phyloP scores from a whole-genome alignment of 2,888 invertebrate species.

The Rhamnusium bicolor region DNA sequence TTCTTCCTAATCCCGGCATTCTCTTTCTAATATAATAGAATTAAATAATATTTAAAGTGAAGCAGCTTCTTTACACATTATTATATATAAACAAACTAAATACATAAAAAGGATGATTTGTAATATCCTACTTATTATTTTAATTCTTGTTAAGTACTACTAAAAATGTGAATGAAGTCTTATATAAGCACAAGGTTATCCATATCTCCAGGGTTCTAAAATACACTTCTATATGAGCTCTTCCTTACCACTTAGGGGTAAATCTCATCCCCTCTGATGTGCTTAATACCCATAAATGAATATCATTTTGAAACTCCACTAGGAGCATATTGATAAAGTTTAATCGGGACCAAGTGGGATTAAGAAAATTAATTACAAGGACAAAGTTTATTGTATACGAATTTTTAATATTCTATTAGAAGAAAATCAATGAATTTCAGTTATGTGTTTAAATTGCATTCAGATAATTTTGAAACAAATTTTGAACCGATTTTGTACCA shows the following conservation, averaged over 20 bases:
- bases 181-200: neutral
- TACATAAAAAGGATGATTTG: neutral
- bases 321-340: constrained; percentile 48
- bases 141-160: neutral
- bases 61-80: neutral
- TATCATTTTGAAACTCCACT: constrained; percentile 37
- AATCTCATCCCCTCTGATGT: constrained; percentile 47
- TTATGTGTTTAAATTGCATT: too few species aligned
- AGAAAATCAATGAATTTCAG: too few species aligned
- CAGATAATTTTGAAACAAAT: constrained; percentile 9
- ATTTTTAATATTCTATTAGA: too few species aligned
- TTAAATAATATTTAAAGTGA: neutral
- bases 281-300: constrained; percentile 47
- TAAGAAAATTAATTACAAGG: constrained; percentile 17
- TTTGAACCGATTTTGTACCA: too few species aligned
- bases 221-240: constrained; percentile 5
- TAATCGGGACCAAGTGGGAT: constrained; percentile 35
- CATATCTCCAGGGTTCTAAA: constrained; percentile 14
- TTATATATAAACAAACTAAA: neutral
- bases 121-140: neutral
- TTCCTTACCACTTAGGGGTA: constrained; percentile 32
- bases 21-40: too few species aligned
- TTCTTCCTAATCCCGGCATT: too few species aligned
- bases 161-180: neutral
- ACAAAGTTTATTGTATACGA: neutral